Evolutionary conservation across 2,797 vertebrate genomes (phyloP).

Genomic region (Alosa sapidissima): DNA sequence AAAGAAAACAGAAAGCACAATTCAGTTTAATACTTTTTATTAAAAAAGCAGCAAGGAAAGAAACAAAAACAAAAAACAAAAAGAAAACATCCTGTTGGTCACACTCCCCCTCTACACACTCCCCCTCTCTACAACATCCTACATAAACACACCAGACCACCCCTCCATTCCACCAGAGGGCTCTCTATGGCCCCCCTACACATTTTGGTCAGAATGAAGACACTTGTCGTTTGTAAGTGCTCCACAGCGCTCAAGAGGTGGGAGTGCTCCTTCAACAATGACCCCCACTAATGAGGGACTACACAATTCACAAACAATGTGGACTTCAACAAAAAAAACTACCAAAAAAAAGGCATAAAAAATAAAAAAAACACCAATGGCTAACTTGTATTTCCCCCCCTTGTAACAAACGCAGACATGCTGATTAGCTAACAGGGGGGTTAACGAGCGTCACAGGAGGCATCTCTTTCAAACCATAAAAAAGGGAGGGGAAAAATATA

Average conservation of each 20-base stretch:
- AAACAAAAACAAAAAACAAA: constrained; percentile 35
- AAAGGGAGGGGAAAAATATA: neutral
- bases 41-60: constrained; percentile 33
- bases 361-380: constrained; percentile 42
- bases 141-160: constrained; percentile 1
- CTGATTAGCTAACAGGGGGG: constrained; percentile 32
- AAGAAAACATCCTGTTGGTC: constrained; percentile 48
- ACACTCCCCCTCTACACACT: constrained; percentile 38
- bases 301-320: neutral
- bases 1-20: neutral
- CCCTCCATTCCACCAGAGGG: constrained; percentile 20
- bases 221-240: neutral
- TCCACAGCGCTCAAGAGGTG: constrained; percentile 17
- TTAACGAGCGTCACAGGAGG: constrained; percentile 49
- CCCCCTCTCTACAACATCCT: constrained; percentile 27
- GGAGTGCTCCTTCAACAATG: constrained; percentile 26
- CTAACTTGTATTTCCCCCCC: constrained; percentile 34
- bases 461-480: constrained; percentile 42
- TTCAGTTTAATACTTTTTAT: constrained; percentile 1
- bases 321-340: neutral
- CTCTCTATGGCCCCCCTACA: neutral
- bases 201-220: constrained; percentile 18
- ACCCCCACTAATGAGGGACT: constrained; percentile 1
- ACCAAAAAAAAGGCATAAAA: constrained; percentile 4
- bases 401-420: constrained; percentile 33